phyloP scores from a whole-genome alignment of 2,888 invertebrate genomes.

The Psylliodes chrysocephalus region DNA sequence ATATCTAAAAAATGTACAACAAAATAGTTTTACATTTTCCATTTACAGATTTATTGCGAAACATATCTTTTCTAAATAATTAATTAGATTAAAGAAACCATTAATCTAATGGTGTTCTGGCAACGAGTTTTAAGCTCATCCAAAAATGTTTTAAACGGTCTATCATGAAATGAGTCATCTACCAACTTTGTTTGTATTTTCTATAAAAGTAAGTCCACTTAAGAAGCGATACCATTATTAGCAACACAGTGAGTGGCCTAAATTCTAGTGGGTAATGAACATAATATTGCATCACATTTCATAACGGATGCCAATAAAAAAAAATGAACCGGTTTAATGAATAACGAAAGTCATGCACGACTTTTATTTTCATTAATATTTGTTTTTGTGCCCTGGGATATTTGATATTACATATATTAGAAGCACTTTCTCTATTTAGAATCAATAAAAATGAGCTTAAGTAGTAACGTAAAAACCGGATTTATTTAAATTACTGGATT shows the following conservation, averaged over 20 bases:
- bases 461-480: not conserved
- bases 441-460: not conserved
- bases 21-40: no score
- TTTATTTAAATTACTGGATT: not conserved
- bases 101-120: no score
- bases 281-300: slow-evolving; percentile 19
- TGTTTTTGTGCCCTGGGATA: not conserved
- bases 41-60: no score
- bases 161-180: no score
- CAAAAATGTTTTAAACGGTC: no score
- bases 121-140: no score
- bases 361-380: slow-evolving; percentile 8
- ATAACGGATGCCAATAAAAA: slow-evolving; percentile 11
- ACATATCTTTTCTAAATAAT: no score
- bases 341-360: slow-evolving; percentile 5
- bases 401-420: slow-evolving; percentile 7
- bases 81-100: no score
- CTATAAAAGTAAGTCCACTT: not conserved
- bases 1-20: no score
- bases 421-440: not conserved
- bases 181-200: no score
- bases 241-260: slow-evolving; percentile 14
- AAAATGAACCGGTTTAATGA: not conserved
- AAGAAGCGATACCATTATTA: not conserved
- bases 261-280: slow-evolving; percentile 14